Evolutionary conservation across 2,888 invertebrate genomes (phyloP).

Genomic region (Synergus laeviventris): DNA sequence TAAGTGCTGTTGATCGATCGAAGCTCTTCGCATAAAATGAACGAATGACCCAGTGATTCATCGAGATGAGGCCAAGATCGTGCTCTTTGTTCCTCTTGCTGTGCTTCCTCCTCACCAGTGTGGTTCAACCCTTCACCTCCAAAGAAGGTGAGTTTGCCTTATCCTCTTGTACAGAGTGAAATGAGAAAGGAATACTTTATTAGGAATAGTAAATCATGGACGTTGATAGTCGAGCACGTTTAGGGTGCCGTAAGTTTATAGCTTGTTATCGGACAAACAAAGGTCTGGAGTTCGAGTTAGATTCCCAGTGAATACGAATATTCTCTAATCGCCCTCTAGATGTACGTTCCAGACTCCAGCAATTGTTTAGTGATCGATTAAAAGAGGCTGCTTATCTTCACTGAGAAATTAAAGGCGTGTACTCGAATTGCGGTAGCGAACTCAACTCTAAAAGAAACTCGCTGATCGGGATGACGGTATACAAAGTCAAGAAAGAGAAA

Average conservation of each 20-base stretch:
- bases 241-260: background rate
- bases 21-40: slow-evolving; percentile 62
- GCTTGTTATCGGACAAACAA: background rate
- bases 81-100: slow-evolving; percentile 68
- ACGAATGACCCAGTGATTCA: slow-evolving; percentile 68
- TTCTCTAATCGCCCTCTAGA: background rate
- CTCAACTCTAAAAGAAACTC: too few relatives aligned
- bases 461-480: slow-evolving; percentile 1
- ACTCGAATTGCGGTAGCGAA: background rate
- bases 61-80: slow-evolving; percentile 74
- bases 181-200: background rate
- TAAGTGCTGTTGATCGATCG: background rate
- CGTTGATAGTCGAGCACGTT: background rate
- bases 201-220: background rate
- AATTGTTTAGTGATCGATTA: slow-evolving; percentile 1
- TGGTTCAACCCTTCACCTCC: slow-evolving; percentile 69
- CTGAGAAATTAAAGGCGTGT: background rate
- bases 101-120: slow-evolving; percentile 67
- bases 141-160: slow-evolving; percentile 68
- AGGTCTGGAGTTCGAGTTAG: background rate
- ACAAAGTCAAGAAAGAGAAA: background rate
- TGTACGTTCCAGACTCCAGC: background rate
- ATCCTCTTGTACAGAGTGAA: background rate
- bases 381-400: background rate
- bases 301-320: background rate